A percentile compares a stretch with the other conserved stretches of the same genome.
Conservation (phyloP, 2,113 vertebrate genomes). For the Regulus satrapa region DNA sequence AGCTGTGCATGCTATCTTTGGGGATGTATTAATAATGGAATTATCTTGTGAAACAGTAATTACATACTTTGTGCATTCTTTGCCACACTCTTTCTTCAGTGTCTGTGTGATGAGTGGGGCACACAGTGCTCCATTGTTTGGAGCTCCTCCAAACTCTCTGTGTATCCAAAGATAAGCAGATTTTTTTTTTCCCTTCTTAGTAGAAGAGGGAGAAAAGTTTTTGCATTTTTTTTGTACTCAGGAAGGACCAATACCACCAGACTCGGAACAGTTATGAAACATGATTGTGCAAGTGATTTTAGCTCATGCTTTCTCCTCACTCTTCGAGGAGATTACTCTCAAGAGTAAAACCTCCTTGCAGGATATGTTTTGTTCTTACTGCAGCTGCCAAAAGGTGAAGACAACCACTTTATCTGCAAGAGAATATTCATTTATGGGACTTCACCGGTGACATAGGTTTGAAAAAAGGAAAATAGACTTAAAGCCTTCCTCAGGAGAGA, state of each 20-base stretch:
- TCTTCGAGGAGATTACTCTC: background rate
- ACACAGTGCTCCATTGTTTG: conserved; percentile 42
- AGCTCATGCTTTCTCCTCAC: background rate
- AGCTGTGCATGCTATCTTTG: conserved; percentile 9
- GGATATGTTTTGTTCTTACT: background rate
- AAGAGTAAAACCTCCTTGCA: background rate
- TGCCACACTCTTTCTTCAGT: background rate
- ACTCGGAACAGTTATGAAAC: background rate
- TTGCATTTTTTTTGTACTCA: conserved; percentile 1
- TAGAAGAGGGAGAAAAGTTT: background rate
- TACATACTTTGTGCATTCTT: conserved; percentile 27
- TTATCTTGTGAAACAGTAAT: conserved; percentile 41
- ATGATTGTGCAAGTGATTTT: conserved; percentile 14
- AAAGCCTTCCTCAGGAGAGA: background rate
- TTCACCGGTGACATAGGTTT: background rate
- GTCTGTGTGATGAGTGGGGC: conserved; percentile 5
- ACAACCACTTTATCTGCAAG: background rate
- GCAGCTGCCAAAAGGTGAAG: background rate
- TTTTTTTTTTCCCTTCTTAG: background rate
- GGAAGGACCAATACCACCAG: background rate
- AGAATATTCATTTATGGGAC: background rate
- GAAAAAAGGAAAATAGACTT: background rate
- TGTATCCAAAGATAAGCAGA: background rate
- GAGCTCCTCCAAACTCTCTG: conserved; percentile 28
- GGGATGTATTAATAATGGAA: conserved; percentile 47